phyloP scores from a whole-genome alignment of 2,113 vertebrate genomes.

The Dascyllus trimaculatus region DNA sequence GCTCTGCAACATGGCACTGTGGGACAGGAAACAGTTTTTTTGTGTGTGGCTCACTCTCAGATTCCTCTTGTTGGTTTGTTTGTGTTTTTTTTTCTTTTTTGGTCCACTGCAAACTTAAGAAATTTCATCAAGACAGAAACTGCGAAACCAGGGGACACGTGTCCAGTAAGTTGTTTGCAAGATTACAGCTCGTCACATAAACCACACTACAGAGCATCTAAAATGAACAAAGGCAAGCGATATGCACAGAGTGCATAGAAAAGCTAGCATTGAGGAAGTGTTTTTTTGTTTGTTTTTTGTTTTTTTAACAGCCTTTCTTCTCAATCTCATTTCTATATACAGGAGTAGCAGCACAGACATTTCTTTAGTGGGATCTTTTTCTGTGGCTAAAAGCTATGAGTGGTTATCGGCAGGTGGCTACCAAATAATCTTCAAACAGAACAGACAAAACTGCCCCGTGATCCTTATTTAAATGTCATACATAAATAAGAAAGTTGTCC shows the following conservation, averaged over 20 bases:
- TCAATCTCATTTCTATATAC: slow-evolving; percentile 58
- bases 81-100: slow-evolving; percentile 65
- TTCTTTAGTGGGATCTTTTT: slow-evolving; percentile 38
- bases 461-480: slow-evolving; percentile 37
- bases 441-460: slow-evolving; percentile 28
- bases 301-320: slow-evolving; percentile 53
- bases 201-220: slow-evolving; percentile 65
- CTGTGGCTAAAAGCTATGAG: slow-evolving; percentile 56
- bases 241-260: slow-evolving; percentile 71
- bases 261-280: slow-evolving; percentile 68
- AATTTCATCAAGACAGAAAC: slow-evolving; percentile 61
- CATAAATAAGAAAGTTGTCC: slow-evolving; percentile 49
- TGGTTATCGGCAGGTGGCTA: slow-evolving; percentile 40
- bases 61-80: slow-evolving; percentile 63
- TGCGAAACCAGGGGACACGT: slow-evolving; percentile 42
- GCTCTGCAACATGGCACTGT: slow-evolving; percentile 84
- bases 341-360: slow-evolving; percentile 80
- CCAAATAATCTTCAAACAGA: slow-evolving; percentile 35
- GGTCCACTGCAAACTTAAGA: slow-evolving; percentile 76
- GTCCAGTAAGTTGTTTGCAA: slow-evolving; percentile 44
- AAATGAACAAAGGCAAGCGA: slow-evolving; percentile 72
- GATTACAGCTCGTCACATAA: slow-evolving; percentile 45
- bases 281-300: slow-evolving; percentile 8
- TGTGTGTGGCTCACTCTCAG: slow-evolving; percentile 61
- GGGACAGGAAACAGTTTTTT: slow-evolving; percentile 73